phyloP scores from a whole-genome alignment of 2,888 invertebrate genomes.

The Elegia similella region DNA sequence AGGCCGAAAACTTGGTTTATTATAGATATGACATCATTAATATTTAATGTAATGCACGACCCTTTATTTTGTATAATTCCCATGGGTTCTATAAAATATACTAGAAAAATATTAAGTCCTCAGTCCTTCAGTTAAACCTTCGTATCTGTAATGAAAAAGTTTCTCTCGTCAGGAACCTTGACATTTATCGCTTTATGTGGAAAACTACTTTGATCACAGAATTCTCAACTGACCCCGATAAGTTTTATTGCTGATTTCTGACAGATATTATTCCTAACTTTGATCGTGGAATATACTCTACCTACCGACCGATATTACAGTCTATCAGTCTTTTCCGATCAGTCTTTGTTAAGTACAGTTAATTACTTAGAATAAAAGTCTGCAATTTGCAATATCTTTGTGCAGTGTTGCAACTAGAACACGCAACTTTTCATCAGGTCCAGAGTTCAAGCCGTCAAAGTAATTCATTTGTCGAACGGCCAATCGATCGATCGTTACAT shows the following conservation, averaged over 20 bases:
- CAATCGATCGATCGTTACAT: constrained; percentile 43
- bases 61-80: no score
- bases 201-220: not conserved
- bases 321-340: not conserved
- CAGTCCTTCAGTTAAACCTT: not conserved
- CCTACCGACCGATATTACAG: not conserved
- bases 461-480: constrained; percentile 43
- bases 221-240: constrained; percentile 3
- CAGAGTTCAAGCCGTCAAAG: constrained; percentile 35
- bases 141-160: not conserved
- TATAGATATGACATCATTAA: no score
- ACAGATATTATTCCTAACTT: not conserved
- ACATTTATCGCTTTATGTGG: not conserved
- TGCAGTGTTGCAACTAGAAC: constrained; percentile 18
- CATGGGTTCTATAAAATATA: no score
- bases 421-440: constrained; percentile 21
- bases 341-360: constrained; percentile 12
- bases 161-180: not conserved
- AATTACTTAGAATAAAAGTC: not conserved
- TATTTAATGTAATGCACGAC: no score
- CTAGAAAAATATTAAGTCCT: no score
- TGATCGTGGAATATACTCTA: not conserved
- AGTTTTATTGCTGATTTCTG: not conserved
- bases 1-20: no score
- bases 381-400: constrained; percentile 6